Evolutionary conservation across 2,113 vertebrate species (phyloP).

Genomic region (Kryptolebias marmoratus): DNA sequence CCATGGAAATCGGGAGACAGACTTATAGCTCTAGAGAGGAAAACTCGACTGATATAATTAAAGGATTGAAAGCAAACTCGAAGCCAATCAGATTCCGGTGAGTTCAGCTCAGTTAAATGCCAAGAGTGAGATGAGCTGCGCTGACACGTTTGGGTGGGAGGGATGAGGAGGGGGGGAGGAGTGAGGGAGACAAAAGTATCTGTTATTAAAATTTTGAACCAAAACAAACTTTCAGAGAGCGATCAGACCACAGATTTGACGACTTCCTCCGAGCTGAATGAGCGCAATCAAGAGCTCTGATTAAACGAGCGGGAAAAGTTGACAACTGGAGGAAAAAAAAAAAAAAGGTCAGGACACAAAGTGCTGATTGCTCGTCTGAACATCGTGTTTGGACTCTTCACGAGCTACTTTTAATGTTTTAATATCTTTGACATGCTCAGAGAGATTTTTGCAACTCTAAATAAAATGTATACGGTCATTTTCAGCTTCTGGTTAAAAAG

Average conservation of each 20-base stretch:
- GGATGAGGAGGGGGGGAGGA: background rate
- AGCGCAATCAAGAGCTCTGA: conserved; percentile 30
- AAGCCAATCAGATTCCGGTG: conserved; percentile 38
- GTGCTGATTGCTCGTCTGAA: conserved; percentile 2
- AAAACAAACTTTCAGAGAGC: conserved; percentile 3
- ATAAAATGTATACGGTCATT: background rate
- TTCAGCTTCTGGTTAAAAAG: background rate
- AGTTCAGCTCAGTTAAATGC: conserved; percentile 44
- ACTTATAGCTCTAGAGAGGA: conserved; percentile 27
- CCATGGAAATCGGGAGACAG: conserved; percentile 29
- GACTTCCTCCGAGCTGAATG: conserved; percentile 25
- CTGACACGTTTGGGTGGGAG: background rate
- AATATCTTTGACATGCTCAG: background rate
- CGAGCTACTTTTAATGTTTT: background rate
- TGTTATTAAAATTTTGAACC: conserved; percentile 14
- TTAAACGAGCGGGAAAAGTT: conserved; percentile 8
- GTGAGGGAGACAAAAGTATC: conserved; percentile 6
- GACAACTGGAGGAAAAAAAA: background rate
- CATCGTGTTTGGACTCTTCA: background rate
- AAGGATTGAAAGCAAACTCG: conserved; percentile 30
- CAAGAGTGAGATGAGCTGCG: conserved; percentile 38
- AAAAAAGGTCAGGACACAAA: conserved; percentile 18
- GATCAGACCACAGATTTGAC: conserved; percentile 13
- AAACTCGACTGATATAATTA: conserved; percentile 15
- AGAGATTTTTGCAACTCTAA: background rate